phyloP scores from a whole-genome alignment of 2,888 invertebrate genomes.

The Xanthia togata region DNA sequence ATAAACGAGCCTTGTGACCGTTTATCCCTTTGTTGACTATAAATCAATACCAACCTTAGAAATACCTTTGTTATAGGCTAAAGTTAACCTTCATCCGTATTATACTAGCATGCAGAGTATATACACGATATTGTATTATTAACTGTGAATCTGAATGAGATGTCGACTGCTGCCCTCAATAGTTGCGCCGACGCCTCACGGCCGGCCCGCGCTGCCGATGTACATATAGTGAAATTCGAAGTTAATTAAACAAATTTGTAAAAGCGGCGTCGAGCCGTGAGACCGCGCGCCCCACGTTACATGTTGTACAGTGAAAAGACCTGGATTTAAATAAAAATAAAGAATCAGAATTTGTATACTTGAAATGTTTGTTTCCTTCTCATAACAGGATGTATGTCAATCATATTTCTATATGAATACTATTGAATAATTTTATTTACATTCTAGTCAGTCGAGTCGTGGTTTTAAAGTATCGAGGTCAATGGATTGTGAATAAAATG shows the following conservation, averaged over 20 bases:
- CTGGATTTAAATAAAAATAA: slow-evolving; percentile 80
- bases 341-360: slow-evolving; percentile 87
- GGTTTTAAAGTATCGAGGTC: slow-evolving; percentile 1
- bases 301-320: slow-evolving; percentile 80
- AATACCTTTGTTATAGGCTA: slow-evolving; percentile 45
- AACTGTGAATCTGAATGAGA: slow-evolving; percentile 57
- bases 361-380: slow-evolving; percentile 76
- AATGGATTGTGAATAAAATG: slow-evolving; percentile 58
- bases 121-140: slow-evolving; percentile 54
- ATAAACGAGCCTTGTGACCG: slow-evolving; percentile 32
- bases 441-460: background rate
- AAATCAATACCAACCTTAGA: slow-evolving; percentile 41
- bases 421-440: background rate
- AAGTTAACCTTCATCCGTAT: slow-evolving; percentile 40
- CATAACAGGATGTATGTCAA: slow-evolving; percentile 2
- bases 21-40: slow-evolving; percentile 23
- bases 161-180: slow-evolving; percentile 46
- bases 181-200: slow-evolving; percentile 67
- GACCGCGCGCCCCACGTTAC: slow-evolving; percentile 63
- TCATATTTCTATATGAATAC: background rate
- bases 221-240: slow-evolving; percentile 81
- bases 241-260: slow-evolving; percentile 68
- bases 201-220: slow-evolving; percentile 72
- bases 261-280: slow-evolving; percentile 68
- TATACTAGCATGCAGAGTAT: slow-evolving; percentile 42